Base-by-base conservation (phyloP, 2,888 invertebrate species). In the Campopleginae sp. region DNA sequence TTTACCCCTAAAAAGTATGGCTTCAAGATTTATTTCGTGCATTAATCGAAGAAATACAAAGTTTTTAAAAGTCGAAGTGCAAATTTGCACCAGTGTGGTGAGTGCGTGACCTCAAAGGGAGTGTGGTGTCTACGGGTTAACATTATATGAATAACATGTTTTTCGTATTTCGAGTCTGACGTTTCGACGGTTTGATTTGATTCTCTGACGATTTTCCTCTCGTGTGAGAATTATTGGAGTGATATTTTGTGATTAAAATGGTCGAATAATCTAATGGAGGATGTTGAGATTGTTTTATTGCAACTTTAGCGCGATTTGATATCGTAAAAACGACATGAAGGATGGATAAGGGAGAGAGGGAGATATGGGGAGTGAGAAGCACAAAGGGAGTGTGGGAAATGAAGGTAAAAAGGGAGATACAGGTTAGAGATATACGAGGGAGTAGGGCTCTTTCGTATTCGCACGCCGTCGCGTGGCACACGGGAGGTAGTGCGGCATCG, bases 381-480 rank as follows among this genome's bases (percentile, higher is more conserved):
- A n/a, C n/a, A 66, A 58, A 44, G 75, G 44, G 54, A 58, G 23
- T 61, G 61, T 58, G 79, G 70, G 71, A 79, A 71, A 71, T 48
- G 72, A 77, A 75, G 63, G 71, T 38, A 76, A 76, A 71, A 80
- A 63, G 38, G 58, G 51, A 58, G 74, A 74, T 72, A 70, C 66
- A 68, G 84, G 65, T 84, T 80, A 72, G 33, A 80, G 80, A 84
- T 77, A 81, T 84, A 84, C 70, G 81, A 84, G 80, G 42, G 72
- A 61, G n/a, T 46, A 58, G 84, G 71, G 61, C 74, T 78, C 78
- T 44, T 84, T 78, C 77, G 84, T 81, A 84, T 84, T 81, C 82
- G 86, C 76, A 80, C 84, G 82, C 86, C 82, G 84, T 85, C 84
- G 86, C 86, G 84, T 84, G 84, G 80, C 81, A 48, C 79, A 78